Evolutionary conservation across 2,888 invertebrate genomes (phyloP).

Genomic region (Pristionchus maxplancki): DNA sequence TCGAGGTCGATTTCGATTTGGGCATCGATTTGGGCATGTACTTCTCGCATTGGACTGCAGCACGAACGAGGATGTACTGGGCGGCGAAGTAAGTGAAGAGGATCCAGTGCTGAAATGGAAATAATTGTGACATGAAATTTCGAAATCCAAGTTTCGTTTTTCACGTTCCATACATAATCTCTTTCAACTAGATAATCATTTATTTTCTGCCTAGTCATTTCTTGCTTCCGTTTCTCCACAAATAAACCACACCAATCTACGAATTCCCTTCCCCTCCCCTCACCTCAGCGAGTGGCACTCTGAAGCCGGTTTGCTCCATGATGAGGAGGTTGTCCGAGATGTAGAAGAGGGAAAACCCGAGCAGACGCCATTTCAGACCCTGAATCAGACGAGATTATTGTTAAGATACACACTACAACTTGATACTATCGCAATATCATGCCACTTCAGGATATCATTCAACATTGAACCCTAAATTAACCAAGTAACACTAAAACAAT

Average conservation of each 20-base stretch:
- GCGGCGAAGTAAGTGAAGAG: constrained; percentile 70
- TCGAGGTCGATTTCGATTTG: constrained; percentile 17
- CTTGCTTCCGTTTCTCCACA: too few relatives aligned
- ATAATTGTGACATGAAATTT: too few relatives aligned
- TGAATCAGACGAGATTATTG: constrained; percentile 30
- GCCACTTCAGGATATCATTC: neutral
- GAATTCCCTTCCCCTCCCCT: neutral
- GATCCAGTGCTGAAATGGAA: constrained; percentile 54
- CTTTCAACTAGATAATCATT: too few relatives aligned
- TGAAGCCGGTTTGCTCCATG: constrained; percentile 65
- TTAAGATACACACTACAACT: too few relatives aligned
- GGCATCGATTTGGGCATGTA: constrained; percentile 43
- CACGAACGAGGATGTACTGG: constrained; percentile 63
- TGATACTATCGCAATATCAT: neutral
- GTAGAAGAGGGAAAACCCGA: constrained; percentile 64
- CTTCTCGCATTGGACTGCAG: constrained; percentile 53
- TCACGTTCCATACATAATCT: neutral
- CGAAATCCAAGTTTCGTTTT: neutral
- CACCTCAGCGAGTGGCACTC: constrained; percentile 58
- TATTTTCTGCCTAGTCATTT: too few relatives aligned
- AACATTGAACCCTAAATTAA: neutral
- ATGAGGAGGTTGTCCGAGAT: constrained; percentile 70
- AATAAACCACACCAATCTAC: too few relatives aligned
- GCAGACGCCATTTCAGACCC: constrained; percentile 56
- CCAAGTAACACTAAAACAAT: neutral